Evolutionary conservation across 2,113 vertebrate genomes (phyloP).

Genomic region (Otocyon megalotis): DNA sequence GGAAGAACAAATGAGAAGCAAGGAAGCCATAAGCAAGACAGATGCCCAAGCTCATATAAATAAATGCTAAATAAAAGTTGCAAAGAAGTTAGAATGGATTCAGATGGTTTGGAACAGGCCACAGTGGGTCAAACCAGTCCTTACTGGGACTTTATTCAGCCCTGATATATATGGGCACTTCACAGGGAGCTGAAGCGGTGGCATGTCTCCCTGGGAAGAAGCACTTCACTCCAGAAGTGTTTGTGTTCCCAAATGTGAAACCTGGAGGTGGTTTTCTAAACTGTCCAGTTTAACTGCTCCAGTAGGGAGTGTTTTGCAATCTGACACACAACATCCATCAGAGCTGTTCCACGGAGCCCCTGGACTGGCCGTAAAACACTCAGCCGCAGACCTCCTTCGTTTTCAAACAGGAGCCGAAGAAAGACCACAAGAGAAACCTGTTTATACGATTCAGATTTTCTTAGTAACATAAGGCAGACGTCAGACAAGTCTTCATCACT

Average conservation of each 20-base stretch:
- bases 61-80: not conserved
- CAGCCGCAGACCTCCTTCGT: slow-evolving; percentile 52
- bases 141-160: not conserved
- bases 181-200: not conserved
- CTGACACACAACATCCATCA: slow-evolving; percentile 67
- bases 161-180: not conserved
- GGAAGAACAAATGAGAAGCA: slow-evolving; percentile 21
- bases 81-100: not conserved
- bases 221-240: slow-evolving; percentile 19
- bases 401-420: slow-evolving; percentile 59
- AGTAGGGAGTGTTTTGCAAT: not conserved
- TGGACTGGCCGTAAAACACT: not conserved
- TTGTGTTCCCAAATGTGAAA: slow-evolving; percentile 65
- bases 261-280: slow-evolving; percentile 62
- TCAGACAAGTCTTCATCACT: not conserved
- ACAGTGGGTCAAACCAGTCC: not conserved
- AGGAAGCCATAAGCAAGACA: not conserved
- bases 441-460: slow-evolving; percentile 54
- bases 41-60: not conserved
- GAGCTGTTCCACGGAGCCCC: not conserved
- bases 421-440: slow-evolving; percentile 61
- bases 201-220: not conserved
- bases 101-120: not conserved
- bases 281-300: not conserved
- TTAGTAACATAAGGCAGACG: not conserved